Evolutionary conservation across 2,113 vertebrate genomes (phyloP).

Genomic region (Lophochroa leadbeateri): DNA sequence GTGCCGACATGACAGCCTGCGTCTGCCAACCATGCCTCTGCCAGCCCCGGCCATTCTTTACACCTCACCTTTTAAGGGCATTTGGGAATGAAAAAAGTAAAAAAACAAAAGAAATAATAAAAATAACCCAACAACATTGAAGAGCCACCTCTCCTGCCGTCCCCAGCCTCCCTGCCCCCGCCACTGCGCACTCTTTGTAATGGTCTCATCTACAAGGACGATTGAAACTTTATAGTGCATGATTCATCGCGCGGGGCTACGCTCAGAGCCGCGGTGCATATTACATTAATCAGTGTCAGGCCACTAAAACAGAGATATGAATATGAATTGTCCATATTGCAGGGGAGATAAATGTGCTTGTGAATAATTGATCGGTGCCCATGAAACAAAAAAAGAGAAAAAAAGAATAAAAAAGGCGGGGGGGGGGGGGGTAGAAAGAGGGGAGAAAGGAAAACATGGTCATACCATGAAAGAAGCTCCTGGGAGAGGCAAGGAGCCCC

Average conservation of each 20-base stretch:
- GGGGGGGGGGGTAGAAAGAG: too few relatives aligned
- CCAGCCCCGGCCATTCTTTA: background rate
- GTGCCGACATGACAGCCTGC: background rate
- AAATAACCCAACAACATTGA: background rate
- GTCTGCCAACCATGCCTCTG: background rate
- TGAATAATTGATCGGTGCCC: slow-evolving; percentile 62
- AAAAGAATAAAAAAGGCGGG: background rate
- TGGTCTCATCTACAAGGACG: slow-evolving; percentile 73
- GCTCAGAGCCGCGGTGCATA: slow-evolving; percentile 55
- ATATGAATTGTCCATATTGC: slow-evolving; percentile 76
- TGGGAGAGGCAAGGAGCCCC: background rate
- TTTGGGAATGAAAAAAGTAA: background rate
- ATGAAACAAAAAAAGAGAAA: background rate
- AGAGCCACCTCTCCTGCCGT: background rate
- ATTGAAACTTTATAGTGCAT: slow-evolving; percentile 78
- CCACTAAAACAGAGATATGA: slow-evolving; percentile 75
- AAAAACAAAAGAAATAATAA: background rate
- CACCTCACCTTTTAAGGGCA: background rate
- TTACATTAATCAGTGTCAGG: slow-evolving; percentile 82
- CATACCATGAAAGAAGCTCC: background rate
- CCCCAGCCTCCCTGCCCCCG: background rate
- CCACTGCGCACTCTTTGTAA: background rate
- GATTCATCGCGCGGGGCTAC: slow-evolving; percentile 72
- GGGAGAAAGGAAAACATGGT: background rate
- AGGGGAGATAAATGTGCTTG: slow-evolving; percentile 72